A percentile compares a stretch with the other conserved stretches of the same genome.
These are phyloP conservation scores for Anomalospiza imberbis DNA, from an alignment of 2,797 vertebrate genomes.

Conservation along the genomic window DNA sequence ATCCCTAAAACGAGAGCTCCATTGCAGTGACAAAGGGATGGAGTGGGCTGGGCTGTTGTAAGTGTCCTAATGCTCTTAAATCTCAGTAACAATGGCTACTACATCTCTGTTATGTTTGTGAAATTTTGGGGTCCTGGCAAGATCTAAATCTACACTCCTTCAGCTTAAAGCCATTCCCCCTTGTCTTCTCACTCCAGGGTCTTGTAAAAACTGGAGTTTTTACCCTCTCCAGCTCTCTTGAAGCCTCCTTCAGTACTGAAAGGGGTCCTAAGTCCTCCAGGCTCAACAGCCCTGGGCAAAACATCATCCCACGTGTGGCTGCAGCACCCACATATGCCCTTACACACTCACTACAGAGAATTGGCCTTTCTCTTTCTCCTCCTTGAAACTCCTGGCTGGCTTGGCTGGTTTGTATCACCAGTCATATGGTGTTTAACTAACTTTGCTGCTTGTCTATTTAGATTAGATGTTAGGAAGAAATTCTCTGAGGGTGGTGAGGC, in stretches of 20 bases:
- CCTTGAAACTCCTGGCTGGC: background rate
- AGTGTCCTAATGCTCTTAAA: background rate
- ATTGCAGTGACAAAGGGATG: background rate
- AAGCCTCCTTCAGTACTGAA: background rate
- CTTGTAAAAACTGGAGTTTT: background rate
- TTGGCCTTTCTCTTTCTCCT: background rate
- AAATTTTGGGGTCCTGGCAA: background rate
- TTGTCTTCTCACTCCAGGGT: background rate
- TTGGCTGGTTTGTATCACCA: background rate
- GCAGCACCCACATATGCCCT: accelerated
- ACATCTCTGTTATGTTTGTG: accelerated
- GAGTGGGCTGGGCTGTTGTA: background rate
- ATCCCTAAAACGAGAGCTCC: background rate
- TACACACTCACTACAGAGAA: background rate
- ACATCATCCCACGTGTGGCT: background rate
- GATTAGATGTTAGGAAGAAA: background rate
- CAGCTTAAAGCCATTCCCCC: background rate
- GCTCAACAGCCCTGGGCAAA: background rate
- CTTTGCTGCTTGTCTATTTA: background rate
- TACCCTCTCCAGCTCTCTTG: background rate
- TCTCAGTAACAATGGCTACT: accelerated
- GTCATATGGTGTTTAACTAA: background rate
- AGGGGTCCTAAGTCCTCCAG: background rate
- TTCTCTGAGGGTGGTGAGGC: background rate
- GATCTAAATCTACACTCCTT: background rate